phyloP scores from a whole-genome alignment of 2,888 invertebrate genomes.

The Eulithis testata region DNA sequence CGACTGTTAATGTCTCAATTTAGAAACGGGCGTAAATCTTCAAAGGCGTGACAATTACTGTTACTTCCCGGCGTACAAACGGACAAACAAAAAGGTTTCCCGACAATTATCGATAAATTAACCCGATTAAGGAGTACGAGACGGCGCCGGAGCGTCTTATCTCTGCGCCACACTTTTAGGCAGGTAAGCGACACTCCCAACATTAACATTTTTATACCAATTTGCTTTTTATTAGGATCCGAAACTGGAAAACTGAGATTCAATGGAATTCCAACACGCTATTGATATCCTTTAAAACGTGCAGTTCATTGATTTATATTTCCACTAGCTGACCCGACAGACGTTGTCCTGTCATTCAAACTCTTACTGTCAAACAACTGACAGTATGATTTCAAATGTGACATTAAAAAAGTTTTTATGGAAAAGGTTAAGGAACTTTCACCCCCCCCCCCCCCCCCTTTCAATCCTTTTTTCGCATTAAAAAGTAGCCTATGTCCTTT shows the following conservation, averaged over 20 bases:
- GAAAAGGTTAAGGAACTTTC: too few relatives aligned
- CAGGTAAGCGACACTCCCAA: slow-evolving; percentile 75
- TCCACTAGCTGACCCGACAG: too few relatives aligned
- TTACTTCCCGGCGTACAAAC: slow-evolving; percentile 75
- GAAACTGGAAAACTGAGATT: slow-evolving; percentile 44
- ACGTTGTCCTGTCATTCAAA: too few relatives aligned
- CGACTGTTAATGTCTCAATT: slow-evolving; percentile 84
- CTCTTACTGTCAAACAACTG: too few relatives aligned
- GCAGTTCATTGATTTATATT: slow-evolving; percentile 10
- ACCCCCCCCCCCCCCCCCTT: too few relatives aligned
- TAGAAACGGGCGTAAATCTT: slow-evolving; percentile 84
- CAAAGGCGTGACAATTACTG: slow-evolving; percentile 85
- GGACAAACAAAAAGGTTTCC: slow-evolving; percentile 84
- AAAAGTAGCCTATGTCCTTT: too few relatives aligned
- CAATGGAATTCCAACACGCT: slow-evolving; percentile 19
- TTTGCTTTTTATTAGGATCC: slow-evolving; percentile 76
- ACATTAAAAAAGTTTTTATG: too few relatives aligned
- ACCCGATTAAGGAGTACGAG: slow-evolving; percentile 82
- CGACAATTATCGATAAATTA: slow-evolving; percentile 85
- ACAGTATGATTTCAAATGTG: too few relatives aligned
- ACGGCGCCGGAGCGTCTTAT: slow-evolving; percentile 81
- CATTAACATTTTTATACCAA: slow-evolving; percentile 75
- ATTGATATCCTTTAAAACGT: slow-evolving; percentile 14
- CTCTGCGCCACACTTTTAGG: slow-evolving; percentile 82
- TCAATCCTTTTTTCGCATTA: too few relatives aligned